Conservation (phyloP, 2,888 invertebrate species). For the Megalurothrips usitatus region DNA sequence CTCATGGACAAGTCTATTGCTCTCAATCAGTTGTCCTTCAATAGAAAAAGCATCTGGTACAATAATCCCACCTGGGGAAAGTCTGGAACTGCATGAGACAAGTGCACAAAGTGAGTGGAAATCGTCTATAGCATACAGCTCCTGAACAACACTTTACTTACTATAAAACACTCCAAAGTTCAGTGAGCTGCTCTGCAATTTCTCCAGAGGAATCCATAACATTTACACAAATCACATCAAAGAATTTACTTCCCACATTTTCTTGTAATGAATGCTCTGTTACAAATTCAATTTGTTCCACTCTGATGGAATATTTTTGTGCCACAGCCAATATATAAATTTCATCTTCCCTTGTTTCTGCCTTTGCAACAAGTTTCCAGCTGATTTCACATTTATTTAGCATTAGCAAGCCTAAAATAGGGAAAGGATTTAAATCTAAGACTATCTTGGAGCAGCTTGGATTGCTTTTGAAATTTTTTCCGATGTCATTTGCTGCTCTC, state of each 20-base stretch:
- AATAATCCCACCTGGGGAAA: neutral
- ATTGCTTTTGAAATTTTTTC: neutral
- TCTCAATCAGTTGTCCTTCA: neutral
- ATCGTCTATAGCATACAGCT: no score
- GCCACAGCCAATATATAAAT: neutral
- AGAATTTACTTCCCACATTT: neutral
- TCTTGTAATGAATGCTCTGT: neutral
- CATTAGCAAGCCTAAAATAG: neutral
- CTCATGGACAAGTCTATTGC: neutral
- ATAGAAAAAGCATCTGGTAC: neutral
- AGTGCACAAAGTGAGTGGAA: no score
- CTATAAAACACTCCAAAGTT: neutral
- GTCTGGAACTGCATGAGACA: neutral
- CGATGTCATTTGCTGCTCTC: neutral
- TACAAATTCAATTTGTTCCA: neutral
- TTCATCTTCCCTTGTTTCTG: neutral
- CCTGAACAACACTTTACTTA: neutral
- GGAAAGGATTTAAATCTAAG: neutral
- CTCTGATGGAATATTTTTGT: neutral
- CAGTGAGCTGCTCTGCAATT: neutral
- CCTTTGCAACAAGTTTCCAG: neutral
- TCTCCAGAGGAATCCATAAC: neutral
- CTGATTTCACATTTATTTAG: neutral
- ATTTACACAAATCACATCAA: neutral
- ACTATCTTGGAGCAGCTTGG: neutral